Evolutionary conservation across 2,888 invertebrate species (phyloP).

Genomic region (Epiblema foenella): DNA sequence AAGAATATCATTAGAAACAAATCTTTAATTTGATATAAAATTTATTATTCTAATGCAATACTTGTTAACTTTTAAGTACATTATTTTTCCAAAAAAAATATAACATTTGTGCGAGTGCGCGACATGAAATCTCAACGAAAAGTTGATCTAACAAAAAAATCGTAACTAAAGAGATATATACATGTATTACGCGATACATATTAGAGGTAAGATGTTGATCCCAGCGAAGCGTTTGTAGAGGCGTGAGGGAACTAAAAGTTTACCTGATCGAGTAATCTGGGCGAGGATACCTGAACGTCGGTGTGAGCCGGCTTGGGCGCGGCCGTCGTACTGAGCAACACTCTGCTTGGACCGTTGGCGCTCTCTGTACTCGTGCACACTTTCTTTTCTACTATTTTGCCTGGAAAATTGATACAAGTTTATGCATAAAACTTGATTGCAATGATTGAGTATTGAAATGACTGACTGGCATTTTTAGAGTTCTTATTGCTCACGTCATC

Average conservation of each 20-base stretch:
- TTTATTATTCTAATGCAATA: too few relatives aligned
- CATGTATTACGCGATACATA: background rate
- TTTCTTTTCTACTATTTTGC: slow-evolving; percentile 88
- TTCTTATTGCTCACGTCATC: too few relatives aligned
- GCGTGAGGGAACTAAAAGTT: slow-evolving; percentile 73
- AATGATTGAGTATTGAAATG: too few relatives aligned
- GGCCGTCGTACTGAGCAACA: slow-evolving; percentile 67
- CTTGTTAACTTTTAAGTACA: too few relatives aligned
- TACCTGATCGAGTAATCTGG: slow-evolving; percentile 84
- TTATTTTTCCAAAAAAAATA: too few relatives aligned
- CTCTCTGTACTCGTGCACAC: slow-evolving; percentile 82
- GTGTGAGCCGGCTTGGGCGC: slow-evolving; percentile 71
- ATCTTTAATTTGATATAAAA: too few relatives aligned
- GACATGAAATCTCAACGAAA: background rate
- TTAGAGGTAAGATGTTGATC: slow-evolving; percentile 43
- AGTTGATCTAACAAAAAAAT: background rate
- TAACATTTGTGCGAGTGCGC: too few relatives aligned
- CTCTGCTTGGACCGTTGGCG: slow-evolving; percentile 76
- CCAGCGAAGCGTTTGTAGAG: slow-evolving; percentile 66
- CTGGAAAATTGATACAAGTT: slow-evolving; percentile 62
- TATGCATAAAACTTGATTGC: background rate
- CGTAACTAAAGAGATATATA: background rate
- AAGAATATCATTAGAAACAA: too few relatives aligned
- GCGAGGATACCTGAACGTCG: slow-evolving; percentile 83
- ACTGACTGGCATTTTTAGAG: too few relatives aligned